Evolutionary conservation across 2,888 invertebrate genomes (phyloP), one percentile per base, ranked within the genome.

Genomic region (Leptinotarsa peninsularis): DNA sequence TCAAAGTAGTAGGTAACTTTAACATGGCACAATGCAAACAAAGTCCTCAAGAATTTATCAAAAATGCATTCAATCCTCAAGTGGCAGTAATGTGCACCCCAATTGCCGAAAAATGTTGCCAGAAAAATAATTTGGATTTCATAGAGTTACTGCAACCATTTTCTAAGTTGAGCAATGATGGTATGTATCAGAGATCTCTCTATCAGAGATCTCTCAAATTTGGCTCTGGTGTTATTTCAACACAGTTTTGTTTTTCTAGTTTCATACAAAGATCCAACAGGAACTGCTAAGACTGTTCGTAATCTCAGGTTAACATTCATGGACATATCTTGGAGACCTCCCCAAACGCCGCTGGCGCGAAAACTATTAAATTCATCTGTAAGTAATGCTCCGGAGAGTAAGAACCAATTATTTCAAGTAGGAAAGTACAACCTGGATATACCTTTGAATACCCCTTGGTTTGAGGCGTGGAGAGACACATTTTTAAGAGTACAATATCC

Each of bases 101-200:
- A 60, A 92, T 93, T 87, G 98, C 96, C 15, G 96, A 97, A 84
- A 91, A 93, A 84, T 90, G 95, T 74, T 96, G 97, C 85, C 93
- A 93, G 82, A 97, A 96, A 86, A 98, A 98, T 88, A 96, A 97
- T 89, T 90, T 98, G 78, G 93, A 94, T 52, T 96, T 98, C 86
- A 93, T 94, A 72, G 97, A 98, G 89, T 89, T 98, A 78, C 89
- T 98, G 72, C 96, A 97, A 87, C 98, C 98, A 0, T 98, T 98
- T 88, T 93, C 94, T 87, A 91, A 92, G 87, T 86, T 94, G 85
- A 92, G 91, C 81, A 91, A 91, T 79, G 95, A 96, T 90, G 93
- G 94, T 94, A 89, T 87, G 85, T 78, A n/a, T n/a, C n/a, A n/a
- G n/a, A n/a, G n/a, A n/a, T n/a, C n/a, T n/a, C n/a, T n/a, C n/a